A percentile compares a stretch with the other conserved stretches of the same genome.
Evolutionary conservation across 2,797 vertebrate genomes (phyloP).

Genomic region (Basileuterus tristriatus): DNA sequence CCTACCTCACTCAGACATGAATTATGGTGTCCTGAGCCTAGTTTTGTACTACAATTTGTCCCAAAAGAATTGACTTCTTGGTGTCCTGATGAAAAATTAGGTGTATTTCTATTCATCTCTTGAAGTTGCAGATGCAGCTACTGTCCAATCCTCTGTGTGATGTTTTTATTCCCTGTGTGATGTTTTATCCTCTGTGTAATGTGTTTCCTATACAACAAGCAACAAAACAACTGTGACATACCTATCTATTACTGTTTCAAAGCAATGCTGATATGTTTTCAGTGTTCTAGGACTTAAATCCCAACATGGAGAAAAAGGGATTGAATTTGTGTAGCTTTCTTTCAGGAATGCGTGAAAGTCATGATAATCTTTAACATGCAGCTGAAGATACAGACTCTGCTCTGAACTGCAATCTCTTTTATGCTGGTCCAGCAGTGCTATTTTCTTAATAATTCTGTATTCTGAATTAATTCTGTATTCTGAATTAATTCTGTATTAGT

Average conservation of each 20-base stretch:
- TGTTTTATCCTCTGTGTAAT: background rate
- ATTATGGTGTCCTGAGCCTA: background rate
- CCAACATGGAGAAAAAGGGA: background rate
- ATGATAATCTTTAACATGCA: accelerated
- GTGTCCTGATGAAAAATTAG: background rate
- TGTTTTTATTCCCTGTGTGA: background rate
- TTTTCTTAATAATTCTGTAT: background rate
- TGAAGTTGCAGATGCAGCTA: background rate
- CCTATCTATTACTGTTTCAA: background rate
- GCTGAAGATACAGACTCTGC: background rate
- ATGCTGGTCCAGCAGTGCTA: background rate
- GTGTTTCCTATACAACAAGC: background rate
- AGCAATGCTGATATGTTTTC: background rate
- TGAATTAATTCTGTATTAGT: background rate
- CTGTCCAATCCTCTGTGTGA: accelerated
- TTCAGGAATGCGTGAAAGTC: background rate
- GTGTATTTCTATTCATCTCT: background rate
- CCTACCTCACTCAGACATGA: background rate
- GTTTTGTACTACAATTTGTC: background rate
- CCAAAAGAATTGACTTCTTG: background rate
- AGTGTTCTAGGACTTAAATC: background rate
- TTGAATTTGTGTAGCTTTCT: background rate
- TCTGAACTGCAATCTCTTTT: background rate
- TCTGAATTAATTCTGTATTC: background rate
- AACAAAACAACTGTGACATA: background rate